phyloP scores from a whole-genome alignment of 1,140 invertebrate species.

The Pinna nobilis region DNA sequence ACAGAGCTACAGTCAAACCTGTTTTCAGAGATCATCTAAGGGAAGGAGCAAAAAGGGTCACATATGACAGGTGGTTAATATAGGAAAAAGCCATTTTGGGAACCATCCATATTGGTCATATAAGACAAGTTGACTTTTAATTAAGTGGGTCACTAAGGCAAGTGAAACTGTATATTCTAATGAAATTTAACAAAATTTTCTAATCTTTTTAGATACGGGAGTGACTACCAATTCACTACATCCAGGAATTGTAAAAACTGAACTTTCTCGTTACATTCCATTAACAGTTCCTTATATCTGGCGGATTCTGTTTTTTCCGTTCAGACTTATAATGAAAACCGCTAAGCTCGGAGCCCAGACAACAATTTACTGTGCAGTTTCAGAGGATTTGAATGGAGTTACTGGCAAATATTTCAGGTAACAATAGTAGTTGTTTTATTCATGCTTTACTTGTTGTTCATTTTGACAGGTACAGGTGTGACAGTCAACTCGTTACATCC shows the following conservation, averaged over 20 bases:
- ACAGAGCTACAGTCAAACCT: no score
- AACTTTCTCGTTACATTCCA: constrained; percentile 11
- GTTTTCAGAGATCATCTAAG: no score
- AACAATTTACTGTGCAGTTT: constrained; percentile 72
- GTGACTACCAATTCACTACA: constrained; percentile 39
- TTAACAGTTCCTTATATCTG: neutral
- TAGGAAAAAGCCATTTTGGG: no score
- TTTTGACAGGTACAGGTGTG: constrained; percentile 25
- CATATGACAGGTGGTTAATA: no score
- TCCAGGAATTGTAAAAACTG: constrained; percentile 35
- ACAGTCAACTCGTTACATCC: constrained; percentile 34
- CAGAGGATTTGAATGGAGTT: constrained; percentile 83
- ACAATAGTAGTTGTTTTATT: neutral
- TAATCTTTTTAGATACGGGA: no score
- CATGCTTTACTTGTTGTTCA: neutral
- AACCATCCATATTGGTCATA: no score
- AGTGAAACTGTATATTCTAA: no score
- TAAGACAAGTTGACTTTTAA: no score
- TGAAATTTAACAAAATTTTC: no score
- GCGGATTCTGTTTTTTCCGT: neutral
- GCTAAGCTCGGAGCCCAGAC: constrained; percentile 68
- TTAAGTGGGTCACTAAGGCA: no score
- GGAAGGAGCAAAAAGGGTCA: no score
- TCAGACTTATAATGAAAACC: constrained; percentile 36
- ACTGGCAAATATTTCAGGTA: constrained; percentile 86